phyloP scores from a whole-genome alignment of 2,113 vertebrate genomes.

The Leucosticte australis region DNA sequence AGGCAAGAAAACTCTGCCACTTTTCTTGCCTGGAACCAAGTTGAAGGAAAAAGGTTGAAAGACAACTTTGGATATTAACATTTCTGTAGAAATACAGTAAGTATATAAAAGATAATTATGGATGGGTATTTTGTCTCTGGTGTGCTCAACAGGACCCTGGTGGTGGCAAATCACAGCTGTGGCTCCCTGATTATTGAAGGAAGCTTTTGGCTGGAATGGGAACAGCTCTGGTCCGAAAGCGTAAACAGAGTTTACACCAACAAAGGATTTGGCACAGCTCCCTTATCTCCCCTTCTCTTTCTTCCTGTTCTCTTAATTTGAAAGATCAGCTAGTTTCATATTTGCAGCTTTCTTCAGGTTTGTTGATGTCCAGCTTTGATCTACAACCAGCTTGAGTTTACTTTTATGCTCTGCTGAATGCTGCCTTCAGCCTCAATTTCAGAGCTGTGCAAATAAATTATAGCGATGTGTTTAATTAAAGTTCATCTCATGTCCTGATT shows the following conservation, averaged over 20 bases:
- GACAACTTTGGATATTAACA: neutral
- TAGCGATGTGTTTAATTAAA: conserved; percentile 43
- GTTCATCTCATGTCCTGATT: neutral
- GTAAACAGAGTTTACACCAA: neutral
- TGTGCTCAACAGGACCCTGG: neutral
- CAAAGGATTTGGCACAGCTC: neutral
- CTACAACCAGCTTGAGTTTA: conserved; percentile 31
- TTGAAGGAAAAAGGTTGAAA: neutral
- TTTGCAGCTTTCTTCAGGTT: neutral
- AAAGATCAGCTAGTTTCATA: neutral
- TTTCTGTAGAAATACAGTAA: neutral
- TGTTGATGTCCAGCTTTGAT: conserved; percentile 42
- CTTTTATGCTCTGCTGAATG: conserved; percentile 52
- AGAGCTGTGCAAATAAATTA: conserved; percentile 51
- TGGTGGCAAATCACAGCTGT: neutral
- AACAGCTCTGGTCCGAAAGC: neutral
- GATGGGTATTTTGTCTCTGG: neutral
- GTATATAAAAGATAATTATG: neutral
- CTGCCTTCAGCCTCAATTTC: conserved; percentile 43
- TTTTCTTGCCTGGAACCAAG: neutral
- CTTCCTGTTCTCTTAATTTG: neutral
- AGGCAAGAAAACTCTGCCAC: neutral
- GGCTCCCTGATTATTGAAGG: neutral
- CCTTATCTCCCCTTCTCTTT: neutral
- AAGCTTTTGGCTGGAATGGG: neutral